Conservation (phyloP, 2,113 vertebrate genomes). For the Octodon degus region DNA sequence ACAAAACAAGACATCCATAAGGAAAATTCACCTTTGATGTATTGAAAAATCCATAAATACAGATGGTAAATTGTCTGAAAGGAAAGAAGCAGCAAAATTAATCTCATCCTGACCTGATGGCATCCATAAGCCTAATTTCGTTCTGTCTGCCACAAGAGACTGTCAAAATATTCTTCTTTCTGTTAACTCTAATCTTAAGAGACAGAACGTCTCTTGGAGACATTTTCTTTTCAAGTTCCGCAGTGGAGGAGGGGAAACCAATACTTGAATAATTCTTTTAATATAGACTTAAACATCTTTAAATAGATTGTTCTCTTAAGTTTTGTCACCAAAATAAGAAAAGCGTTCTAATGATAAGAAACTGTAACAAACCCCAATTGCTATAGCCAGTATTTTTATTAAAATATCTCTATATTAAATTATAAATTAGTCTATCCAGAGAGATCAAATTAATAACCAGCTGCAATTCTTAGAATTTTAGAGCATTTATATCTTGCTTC, state of each 20-base stretch:
- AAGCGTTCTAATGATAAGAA: slow-evolving; percentile 51
- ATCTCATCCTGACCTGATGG: slow-evolving; percentile 73
- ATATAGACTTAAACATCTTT: slow-evolving; percentile 68
- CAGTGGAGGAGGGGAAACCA: slow-evolving; percentile 76
- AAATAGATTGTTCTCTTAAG: slow-evolving; percentile 62
- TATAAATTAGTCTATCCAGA: slow-evolving; percentile 69
- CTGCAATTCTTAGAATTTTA: slow-evolving; percentile 56
- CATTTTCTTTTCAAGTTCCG: slow-evolving; percentile 50
- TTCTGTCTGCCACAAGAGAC: slow-evolving; percentile 66
- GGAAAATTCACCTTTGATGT: slow-evolving; percentile 64
- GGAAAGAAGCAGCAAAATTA: slow-evolving; percentile 67
- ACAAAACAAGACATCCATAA: slow-evolving; percentile 60
- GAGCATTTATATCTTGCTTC: slow-evolving; percentile 80
- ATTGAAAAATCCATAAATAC: slow-evolving; percentile 56
- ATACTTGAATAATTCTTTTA: slow-evolving; percentile 72
- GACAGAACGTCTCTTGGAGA: slow-evolving; percentile 68
- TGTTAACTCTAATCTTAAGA: slow-evolving; percentile 75
- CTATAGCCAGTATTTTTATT: slow-evolving; percentile 38
- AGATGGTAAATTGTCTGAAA: slow-evolving; percentile 67
- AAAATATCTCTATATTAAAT: slow-evolving; percentile 58
- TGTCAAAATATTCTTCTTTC: slow-evolving; percentile 69
- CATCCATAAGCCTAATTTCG: slow-evolving; percentile 63
- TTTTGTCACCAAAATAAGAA: slow-evolving; percentile 44
- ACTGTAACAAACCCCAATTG: not conserved
- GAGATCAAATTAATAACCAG: slow-evolving; percentile 71